phyloP scores from a whole-genome alignment of 2,888 invertebrate species.

The Diplolepis rosae region DNA sequence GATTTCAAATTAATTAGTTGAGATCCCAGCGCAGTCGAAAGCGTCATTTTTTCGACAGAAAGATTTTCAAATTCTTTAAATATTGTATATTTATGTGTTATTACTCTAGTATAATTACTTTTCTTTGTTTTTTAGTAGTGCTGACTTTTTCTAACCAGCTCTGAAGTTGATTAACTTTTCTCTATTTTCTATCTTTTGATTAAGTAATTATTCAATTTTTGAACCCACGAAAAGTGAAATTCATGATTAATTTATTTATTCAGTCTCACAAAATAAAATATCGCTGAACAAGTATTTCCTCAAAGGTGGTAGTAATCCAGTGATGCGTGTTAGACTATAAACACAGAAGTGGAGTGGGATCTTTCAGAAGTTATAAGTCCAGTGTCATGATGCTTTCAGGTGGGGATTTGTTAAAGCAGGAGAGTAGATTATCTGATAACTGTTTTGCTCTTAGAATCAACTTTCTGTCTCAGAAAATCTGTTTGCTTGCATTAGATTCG shows the following conservation, averaged over 20 bases:
- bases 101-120: too few species aligned
- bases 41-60: too few species aligned
- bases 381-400: conserved; percentile 37
- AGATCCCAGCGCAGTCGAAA: too few species aligned
- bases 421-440: neutral
- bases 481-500: neutral
- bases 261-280: neutral
- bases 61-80: too few species aligned
- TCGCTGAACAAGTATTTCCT: conserved; percentile 33
- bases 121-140: too few species aligned
- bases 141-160: neutral
- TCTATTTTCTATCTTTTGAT: neutral
- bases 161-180: neutral
- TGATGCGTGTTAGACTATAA: conserved; percentile 43
- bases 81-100: too few species aligned
- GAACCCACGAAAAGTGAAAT: neutral
- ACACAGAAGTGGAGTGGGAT: conserved; percentile 9
- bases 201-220: neutral
- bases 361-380: conserved; percentile 35
- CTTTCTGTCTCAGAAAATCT: neutral
- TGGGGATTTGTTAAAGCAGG: conserved; percentile 34
- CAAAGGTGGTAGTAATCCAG: conserved; percentile 48
- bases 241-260: neutral
- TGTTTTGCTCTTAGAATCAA: conserved; percentile 7
- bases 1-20: too few species aligned